A percentile compares a stretch with the other conserved stretches of the same genome.
These are phyloP conservation scores for Phasia obesa DNA, from an alignment of 2,888 invertebrate genomes.

Conservation along the genomic window DNA sequence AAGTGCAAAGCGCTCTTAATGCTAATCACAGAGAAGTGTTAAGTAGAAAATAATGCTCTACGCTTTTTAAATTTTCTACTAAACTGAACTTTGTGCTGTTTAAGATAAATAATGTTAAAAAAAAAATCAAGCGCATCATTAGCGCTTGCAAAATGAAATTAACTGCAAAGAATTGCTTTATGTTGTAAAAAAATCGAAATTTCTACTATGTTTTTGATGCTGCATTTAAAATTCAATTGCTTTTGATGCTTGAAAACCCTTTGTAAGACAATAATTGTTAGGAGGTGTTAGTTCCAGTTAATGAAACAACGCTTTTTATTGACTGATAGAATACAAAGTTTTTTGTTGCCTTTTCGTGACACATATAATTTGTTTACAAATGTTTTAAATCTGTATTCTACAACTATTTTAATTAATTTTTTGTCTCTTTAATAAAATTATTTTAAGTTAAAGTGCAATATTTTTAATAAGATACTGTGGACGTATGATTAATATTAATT, in stretches of 20 bases:
- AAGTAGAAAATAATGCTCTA: conserved; percentile 17
- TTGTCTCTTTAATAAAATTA: too few relatives aligned
- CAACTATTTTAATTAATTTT: too few relatives aligned
- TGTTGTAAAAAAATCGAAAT: background rate
- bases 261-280: conserved; percentile 10
- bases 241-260: conserved; percentile 31
- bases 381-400: too few relatives aligned
- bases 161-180: conserved; percentile 55
- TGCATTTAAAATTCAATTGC: conserved; percentile 25
- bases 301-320: conserved; percentile 4
- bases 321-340: background rate
- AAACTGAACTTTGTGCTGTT: conserved; percentile 23
- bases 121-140: conserved; percentile 71
- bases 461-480: background rate
- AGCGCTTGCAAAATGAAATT: conserved; percentile 69
- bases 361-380: too few relatives aligned
- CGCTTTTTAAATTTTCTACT: background rate
- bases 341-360: too few relatives aligned
- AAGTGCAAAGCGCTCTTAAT: background rate
- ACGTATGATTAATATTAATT: conserved; percentile 22
- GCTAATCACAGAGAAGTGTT: conserved; percentile 37
- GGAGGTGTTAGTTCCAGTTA: background rate
- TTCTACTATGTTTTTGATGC: too few relatives aligned
- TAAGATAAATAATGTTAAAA: conserved; percentile 68
- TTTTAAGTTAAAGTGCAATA: background rate